Conservation (phyloP, 2,888 invertebrate species). For the Hydroisotoma schaefferi region DNA sequence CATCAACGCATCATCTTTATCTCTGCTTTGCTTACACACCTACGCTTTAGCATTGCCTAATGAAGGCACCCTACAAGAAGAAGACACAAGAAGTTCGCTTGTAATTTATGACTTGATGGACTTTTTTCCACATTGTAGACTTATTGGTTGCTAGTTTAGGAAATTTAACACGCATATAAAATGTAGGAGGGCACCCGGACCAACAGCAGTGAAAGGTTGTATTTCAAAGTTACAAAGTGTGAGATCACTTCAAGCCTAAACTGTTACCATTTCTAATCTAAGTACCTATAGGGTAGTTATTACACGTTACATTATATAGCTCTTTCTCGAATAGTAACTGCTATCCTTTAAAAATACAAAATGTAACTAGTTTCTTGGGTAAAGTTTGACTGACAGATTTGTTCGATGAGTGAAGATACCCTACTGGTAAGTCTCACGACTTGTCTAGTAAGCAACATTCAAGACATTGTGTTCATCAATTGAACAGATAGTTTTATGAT, state of each 20-base stretch:
- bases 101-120: slow-evolving; percentile 29
- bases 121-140: slow-evolving; percentile 10
- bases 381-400: slow-evolving; percentile 9
- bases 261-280: slow-evolving; percentile 5
- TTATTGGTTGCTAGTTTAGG: slow-evolving; percentile 4
- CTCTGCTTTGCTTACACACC: background rate
- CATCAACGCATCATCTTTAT: slow-evolving; percentile 4
- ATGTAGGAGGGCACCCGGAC: slow-evolving; percentile 13
- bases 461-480: background rate
- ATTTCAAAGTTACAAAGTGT: slow-evolving; percentile 4
- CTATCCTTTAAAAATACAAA: slow-evolving; percentile 7
- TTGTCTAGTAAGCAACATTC: slow-evolving; percentile 1
- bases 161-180: slow-evolving; percentile 4
- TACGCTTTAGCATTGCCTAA: background rate
- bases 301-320: background rate
- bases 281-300: slow-evolving; percentile 6
- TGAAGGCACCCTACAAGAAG: background rate
- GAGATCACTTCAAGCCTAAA: slow-evolving; percentile 17
- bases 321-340: slow-evolving; percentile 13
- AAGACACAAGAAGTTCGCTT: slow-evolving; percentile 15
- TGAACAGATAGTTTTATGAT: slow-evolving; percentile 14
- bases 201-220: slow-evolving; percentile 20
- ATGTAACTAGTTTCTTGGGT: background rate
- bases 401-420: background rate
- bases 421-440: slow-evolving; percentile 10